These are phyloP conservation scores for Philereme transversata DNA, from an alignment of 2,888 invertebrate species.

Conservation along the genomic window DNA sequence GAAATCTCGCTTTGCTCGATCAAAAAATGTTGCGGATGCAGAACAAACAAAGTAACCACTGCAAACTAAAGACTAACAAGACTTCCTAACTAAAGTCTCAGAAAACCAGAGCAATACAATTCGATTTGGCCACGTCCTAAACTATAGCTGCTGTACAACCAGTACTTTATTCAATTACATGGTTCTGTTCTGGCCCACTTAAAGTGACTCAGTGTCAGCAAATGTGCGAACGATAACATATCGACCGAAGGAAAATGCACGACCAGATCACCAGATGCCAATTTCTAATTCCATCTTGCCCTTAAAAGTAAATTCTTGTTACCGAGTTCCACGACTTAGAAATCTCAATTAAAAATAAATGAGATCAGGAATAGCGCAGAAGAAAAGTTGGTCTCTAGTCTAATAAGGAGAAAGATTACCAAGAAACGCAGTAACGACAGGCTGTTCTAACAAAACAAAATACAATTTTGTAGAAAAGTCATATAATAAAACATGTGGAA, in stretches of 20 bases:
- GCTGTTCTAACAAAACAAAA: conserved; percentile 25
- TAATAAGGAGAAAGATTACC: conserved; percentile 33
- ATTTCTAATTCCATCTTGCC: conserved; percentile 33
- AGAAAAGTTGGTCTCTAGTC: conserved; percentile 33
- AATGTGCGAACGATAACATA: conserved; percentile 18
- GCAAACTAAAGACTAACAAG: neutral
- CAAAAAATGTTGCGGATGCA: neutral
- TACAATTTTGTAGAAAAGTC: conserved; percentile 23
- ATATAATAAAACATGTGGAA: conserved; percentile 6
- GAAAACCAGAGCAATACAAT: conserved; percentile 24
- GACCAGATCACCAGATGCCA: conserved; percentile 24
- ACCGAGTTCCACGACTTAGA: conserved; percentile 32
- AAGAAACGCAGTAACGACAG: conserved; percentile 21
- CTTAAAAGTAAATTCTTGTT: conserved; percentile 36
- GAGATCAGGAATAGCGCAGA: conserved; percentile 34
- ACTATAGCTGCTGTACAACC: conserved; percentile 14
- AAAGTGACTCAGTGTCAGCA: conserved; percentile 12
- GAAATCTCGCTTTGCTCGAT: too few species aligned
- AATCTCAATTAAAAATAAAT: conserved; percentile 39
- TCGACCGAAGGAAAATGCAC: conserved; percentile 22
- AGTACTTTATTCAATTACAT: conserved; percentile 17
- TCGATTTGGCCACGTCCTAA: conserved; percentile 18
- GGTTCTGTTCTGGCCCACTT: conserved; percentile 13
- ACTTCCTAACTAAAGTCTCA: neutral
- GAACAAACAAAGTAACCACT: neutral